Evolutionary conservation across 2,888 invertebrate species (phyloP), one percentile per base, ranked within the genome.

Genomic region (Drosophila limbata): DNA sequence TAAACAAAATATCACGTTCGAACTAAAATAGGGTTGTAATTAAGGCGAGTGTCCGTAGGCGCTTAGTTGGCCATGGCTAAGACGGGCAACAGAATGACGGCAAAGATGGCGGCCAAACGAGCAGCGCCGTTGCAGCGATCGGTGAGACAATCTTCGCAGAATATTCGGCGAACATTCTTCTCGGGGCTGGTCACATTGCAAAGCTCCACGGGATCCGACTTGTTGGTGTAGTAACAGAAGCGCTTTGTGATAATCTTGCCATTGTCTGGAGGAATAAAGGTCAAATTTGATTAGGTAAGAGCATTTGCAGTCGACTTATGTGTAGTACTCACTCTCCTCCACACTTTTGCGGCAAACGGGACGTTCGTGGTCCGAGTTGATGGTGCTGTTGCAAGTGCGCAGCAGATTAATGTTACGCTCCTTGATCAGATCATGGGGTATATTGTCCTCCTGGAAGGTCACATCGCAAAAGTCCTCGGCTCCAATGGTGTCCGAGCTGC

Each of bases 151-250:
- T 92, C 92, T 69, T 89, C 79, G 53, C 92, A 92, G 69, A 89
- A 92, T 64, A 89, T 76, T 47, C 90, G 89, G 10, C 70, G 76
- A 8, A 90, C 89, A 71, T 81, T 91, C 63, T 89, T 90, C 69
- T 91, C 92, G 39, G 90, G 88, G 11, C 62, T 73, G 25, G 89
- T 79, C 48, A 90, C 78, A 33, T 84, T 84, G 79, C 92, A 92
- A 28, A 86, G 79, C 33, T 90, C 83, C 53, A 91, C 61, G 0
- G 90, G 80, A 69, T 92, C 92, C 17, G 92, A 90, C 57, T 91
- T 91, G 65, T 91, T 92, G 79, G 91, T 91, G 70, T 91, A 92
- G 75, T 91, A 92, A 61, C 92, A 92, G 72, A 91, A 92, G 21
- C 92, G 92, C 56, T 91, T 92, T 9, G 90, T 91, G 0, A 90